Percentiles rank a stretch among this genome's conserved stretches.
Evolutionary conservation across 2,113 vertebrate genomes (phyloP).

Genomic region (Callipepla californica): DNA sequence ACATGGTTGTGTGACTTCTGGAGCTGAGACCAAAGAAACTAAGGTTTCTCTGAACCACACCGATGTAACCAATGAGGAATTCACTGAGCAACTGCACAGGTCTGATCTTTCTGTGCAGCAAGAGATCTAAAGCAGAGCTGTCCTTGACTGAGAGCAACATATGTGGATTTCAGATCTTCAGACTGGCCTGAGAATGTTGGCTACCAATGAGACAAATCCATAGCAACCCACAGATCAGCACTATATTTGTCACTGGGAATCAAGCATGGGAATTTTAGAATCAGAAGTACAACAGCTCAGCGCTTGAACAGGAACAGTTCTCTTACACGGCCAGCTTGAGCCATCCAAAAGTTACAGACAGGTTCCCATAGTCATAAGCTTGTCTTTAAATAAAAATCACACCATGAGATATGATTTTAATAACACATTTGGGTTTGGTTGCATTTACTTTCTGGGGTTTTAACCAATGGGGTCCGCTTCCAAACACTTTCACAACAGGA

Average conservation of each 20-base stretch:
- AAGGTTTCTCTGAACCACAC: not conserved
- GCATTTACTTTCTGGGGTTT: constrained; percentile 29
- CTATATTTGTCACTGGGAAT: constrained; percentile 4
- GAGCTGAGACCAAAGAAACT: not conserved
- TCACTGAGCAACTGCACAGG: constrained; percentile 29
- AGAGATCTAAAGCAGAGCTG: not conserved
- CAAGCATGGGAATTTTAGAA: constrained; percentile 33
- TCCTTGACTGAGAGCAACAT: constrained; percentile 4
- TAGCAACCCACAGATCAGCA: not conserved
- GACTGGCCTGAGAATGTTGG: not conserved
- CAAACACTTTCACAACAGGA: constrained; percentile 54
- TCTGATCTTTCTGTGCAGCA: constrained; percentile 1
- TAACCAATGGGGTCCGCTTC: constrained; percentile 25
- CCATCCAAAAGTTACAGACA: constrained; percentile 57
- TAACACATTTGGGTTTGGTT: constrained; percentile 2
- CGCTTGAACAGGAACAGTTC: constrained; percentile 25
- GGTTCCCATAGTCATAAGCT: constrained; percentile 34
- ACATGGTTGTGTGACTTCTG: not conserved
- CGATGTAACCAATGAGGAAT: constrained; percentile 13
- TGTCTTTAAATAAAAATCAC: constrained; percentile 35
- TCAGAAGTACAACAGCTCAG: constrained; percentile 14
- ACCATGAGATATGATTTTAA: not conserved
- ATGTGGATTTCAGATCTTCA: constrained; percentile 21
- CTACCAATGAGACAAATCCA: constrained; percentile 27
- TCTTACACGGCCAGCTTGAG: not conserved